Evolutionary conservation across 92 coral and sea anemone species (phyloP).

Genomic region (Muricea muricata): DNA sequence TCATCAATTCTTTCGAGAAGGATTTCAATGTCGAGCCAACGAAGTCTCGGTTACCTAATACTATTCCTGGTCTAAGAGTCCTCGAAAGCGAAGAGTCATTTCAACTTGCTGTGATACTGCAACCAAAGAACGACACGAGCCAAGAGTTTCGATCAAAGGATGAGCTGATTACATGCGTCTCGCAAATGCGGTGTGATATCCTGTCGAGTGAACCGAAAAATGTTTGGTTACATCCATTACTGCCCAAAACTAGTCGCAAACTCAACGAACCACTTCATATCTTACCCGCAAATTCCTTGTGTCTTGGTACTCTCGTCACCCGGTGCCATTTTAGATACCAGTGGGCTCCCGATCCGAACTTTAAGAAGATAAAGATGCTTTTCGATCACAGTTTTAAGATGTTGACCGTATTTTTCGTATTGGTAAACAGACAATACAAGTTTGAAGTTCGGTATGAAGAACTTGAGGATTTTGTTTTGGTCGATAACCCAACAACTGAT

Average conservation of each 20-base stretch:
- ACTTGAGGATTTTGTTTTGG: slow-evolving; percentile 68
- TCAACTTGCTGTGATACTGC: slow-evolving; percentile 26
- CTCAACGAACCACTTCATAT: slow-evolving; percentile 1
- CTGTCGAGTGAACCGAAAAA: slow-evolving; percentile 40
- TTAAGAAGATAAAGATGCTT: background rate
- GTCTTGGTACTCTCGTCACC: slow-evolving; percentile 42
- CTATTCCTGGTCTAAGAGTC: background rate
- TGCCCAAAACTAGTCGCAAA: slow-evolving; percentile 8
- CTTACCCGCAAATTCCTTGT: slow-evolving; percentile 31
- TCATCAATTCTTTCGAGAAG: background rate
- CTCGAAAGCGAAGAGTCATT: background rate
- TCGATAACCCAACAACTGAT: slow-evolving; percentile 47
- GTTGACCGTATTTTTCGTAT: slow-evolving; percentile 18
- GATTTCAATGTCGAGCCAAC: background rate
- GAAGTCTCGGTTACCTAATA: background rate
- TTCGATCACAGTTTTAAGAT: slow-evolving; percentile 55
- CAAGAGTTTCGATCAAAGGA: slow-evolving; percentile 56
- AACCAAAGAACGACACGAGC: background rate
- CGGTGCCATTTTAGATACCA: slow-evolving; percentile 49
- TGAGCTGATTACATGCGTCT: slow-evolving; percentile 31
- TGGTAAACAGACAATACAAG: slow-evolving; percentile 6
- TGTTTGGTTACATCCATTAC: slow-evolving; percentile 45
- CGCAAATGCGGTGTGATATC: slow-evolving; percentile 44
- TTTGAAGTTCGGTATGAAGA: slow-evolving; percentile 72
- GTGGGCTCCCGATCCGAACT: slow-evolving; percentile 35